Conservation (phyloP, 1,140 invertebrate species). For the Euwallacea fornicatus region DNA sequence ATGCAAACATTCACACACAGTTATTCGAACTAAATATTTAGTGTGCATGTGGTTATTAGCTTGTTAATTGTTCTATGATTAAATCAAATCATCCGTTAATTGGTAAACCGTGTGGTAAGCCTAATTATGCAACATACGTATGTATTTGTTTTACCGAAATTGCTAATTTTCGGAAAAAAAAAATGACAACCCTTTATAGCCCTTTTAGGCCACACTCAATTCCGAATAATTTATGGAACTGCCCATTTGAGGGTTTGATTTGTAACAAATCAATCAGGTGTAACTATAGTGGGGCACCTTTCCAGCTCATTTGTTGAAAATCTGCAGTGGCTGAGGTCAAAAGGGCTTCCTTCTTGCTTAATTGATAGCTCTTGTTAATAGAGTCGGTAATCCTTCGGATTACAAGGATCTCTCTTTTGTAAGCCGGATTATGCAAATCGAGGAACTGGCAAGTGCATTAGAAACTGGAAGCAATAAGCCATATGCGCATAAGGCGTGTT, state of each 20-base stretch:
- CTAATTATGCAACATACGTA: too few species aligned
- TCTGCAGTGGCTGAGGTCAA: constrained; percentile 13
- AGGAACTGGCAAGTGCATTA: background rate
- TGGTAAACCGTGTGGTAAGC: too few species aligned
- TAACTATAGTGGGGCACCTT: constrained; percentile 5
- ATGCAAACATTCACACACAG: too few species aligned
- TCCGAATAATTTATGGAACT: too few species aligned
- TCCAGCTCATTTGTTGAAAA: constrained; percentile 23
- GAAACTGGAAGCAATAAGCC: background rate
- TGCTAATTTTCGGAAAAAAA: too few species aligned
- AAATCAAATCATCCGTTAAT: too few species aligned
- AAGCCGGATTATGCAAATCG: constrained; percentile 20
- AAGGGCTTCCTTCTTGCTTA: constrained; percentile 20
- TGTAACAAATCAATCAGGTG: constrained; percentile 17
- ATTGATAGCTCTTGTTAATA: constrained; percentile 22
- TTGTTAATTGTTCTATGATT: too few species aligned
- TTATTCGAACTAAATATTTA: too few species aligned
- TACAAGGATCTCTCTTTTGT: constrained; percentile 17
- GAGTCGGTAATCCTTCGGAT: constrained; percentile 12
- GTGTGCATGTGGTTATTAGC: too few species aligned
- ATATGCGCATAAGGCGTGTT: background rate
- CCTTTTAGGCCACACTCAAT: too few species aligned
- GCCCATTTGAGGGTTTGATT: background rate
- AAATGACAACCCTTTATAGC: too few species aligned
- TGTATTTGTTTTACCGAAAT: too few species aligned